Evolutionary conservation across 2,113 vertebrate genomes (phyloP).

Genomic region (Anguilla japonica): DNA sequence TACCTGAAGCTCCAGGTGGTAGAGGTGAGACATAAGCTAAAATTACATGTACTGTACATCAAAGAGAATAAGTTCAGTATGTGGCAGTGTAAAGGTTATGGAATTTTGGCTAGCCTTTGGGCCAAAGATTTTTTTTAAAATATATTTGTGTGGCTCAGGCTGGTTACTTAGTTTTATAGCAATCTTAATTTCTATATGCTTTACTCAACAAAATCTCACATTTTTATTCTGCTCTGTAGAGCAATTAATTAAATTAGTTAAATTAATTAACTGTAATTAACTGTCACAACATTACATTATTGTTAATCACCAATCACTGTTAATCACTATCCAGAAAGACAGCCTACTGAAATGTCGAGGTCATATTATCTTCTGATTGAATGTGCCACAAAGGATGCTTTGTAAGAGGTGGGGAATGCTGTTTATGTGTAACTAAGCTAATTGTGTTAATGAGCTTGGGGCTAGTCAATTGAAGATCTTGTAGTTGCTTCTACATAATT

Average conservation of each 20-base stretch:
- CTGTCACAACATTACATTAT: neutral
- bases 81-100: too few relatives aligned
- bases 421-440: slow-evolving; percentile 5
- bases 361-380: neutral
- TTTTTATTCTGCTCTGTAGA: neutral
- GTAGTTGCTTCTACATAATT: slow-evolving; percentile 6
- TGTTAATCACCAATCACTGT: neutral
- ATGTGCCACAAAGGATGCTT: neutral
- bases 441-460: slow-evolving; percentile 20
- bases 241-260: too few relatives aligned
- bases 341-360: neutral
- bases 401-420: neutral
- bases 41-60: neutral
- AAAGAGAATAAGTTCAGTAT: neutral
- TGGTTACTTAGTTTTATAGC: neutral
- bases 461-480: slow-evolving; percentile 16
- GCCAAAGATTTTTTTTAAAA: neutral
- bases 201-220: neutral
- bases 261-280: neutral
- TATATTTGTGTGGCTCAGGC: neutral
- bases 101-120: neutral
- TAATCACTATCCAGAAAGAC: neutral
- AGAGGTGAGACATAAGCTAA: slow-evolving; percentile 73
- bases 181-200: neutral
- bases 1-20: slow-evolving; percentile 87